Percentiles rank a stretch among this genome's conserved stretches.
Evolutionary conservation across 2,888 invertebrate species (phyloP).

Genomic region (Macrostomum cliftonense): DNA sequence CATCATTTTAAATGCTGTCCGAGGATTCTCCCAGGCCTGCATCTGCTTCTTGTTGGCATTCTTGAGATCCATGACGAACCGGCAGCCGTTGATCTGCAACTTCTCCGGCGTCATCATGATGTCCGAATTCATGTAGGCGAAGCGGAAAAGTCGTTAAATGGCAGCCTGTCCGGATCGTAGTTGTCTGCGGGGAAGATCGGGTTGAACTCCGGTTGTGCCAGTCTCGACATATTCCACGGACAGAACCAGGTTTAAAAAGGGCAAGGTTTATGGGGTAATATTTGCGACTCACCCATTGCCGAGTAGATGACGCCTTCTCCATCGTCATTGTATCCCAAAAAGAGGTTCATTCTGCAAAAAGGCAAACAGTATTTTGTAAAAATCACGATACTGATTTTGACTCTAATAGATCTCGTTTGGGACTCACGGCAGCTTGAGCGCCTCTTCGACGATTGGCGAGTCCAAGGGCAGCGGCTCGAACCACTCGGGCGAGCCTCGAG

Average conservation of each 20-base stretch:
- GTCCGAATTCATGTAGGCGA: conserved; percentile 2
- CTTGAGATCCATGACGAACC: conserved; percentile 46
- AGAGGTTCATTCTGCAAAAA: too few relatives aligned
- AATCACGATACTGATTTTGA: too few relatives aligned
- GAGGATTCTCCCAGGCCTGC: too few relatives aligned
- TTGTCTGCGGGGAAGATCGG: too few relatives aligned
- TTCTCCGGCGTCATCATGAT: conserved; percentile 46
- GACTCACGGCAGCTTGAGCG: too few relatives aligned
- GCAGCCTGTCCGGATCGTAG: conserved; percentile 39
- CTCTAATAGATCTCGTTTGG: too few relatives aligned
- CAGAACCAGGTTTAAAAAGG: too few relatives aligned
- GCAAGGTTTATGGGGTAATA: too few relatives aligned
- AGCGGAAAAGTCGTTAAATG: neutral
- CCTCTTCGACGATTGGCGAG: conserved; percentile 52
- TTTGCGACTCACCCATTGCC: conserved; percentile 41
- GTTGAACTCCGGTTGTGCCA: too few relatives aligned
- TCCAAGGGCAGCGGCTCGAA: conserved; percentile 56
- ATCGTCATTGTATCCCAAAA: conserved; percentile 34
- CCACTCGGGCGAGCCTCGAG: conserved; percentile 59
- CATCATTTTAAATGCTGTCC: too few relatives aligned
- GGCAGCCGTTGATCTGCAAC: conserved; percentile 25
- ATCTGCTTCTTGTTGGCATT: conserved; percentile 44
- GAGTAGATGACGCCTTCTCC: conserved; percentile 41
- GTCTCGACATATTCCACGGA: too few relatives aligned
- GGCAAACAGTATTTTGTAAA: too few relatives aligned